A percentile compares a stretch with the other conserved stretches of the same genome.
Conservation (phyloP, 2,113 vertebrate genomes). For the Silurus glanis region DNA sequence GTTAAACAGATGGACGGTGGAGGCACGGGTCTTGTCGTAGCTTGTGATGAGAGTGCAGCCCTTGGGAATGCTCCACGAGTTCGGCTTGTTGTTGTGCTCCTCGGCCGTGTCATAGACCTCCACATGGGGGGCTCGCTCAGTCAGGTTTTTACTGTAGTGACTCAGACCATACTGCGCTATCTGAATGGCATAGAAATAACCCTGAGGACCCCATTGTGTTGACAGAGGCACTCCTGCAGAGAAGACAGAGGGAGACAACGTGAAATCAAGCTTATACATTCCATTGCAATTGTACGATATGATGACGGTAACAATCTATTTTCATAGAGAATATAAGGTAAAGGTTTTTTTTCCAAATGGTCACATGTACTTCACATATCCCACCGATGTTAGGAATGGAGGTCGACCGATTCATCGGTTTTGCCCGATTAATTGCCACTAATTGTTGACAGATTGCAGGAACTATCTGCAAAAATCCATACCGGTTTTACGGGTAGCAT, state of each 20-base stretch:
- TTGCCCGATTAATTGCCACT: too few species aligned
- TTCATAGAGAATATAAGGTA: neutral
- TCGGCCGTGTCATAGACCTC: slow-evolving; percentile 89
- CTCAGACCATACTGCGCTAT: slow-evolving; percentile 97
- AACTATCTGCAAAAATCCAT: too few species aligned
- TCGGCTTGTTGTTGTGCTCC: slow-evolving; percentile 67
- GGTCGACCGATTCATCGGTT: too few species aligned
- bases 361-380: too few species aligned
- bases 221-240: slow-evolving; percentile 89
- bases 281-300: neutral
- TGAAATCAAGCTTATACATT: neutral
- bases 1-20: slow-evolving; percentile 84
- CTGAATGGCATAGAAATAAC: slow-evolving; percentile 99
- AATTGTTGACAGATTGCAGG: too few species aligned
- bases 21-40: slow-evolving; percentile 78
- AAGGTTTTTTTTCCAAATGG: too few species aligned
- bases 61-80: slow-evolving; percentile 81
- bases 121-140: slow-evolving; percentile 84
- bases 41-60: slow-evolving; percentile 80
- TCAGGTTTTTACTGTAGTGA: slow-evolving; percentile 98
- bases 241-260: neutral
- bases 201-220: slow-evolving; percentile 98
- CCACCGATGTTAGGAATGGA: too few species aligned
- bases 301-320: neutral
- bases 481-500: too few species aligned